Evolutionary conservation across 2,888 invertebrate genomes (phyloP), one percentile per base, ranked within the genome.

Genomic region (Lepidocyrtoides sp.): DNA sequence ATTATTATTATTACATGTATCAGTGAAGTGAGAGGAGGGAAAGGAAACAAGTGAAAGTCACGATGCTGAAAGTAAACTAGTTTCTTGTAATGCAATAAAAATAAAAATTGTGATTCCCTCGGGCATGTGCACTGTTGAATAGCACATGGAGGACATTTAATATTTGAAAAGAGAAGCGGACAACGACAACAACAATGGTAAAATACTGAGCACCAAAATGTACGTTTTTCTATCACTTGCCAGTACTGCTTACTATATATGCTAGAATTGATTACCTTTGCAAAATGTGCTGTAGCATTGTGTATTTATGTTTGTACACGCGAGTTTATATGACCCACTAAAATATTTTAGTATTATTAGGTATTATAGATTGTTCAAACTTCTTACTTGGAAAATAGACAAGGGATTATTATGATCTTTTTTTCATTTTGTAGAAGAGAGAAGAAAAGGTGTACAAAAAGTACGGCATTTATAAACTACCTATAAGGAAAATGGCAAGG

Each of bases 51-150:
- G 57, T 26, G 8, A 66, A 48, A 72, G 69, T 69, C 69, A 26
- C 75, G 48, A 14, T 77, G 54, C 36, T 72, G 88, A n/a, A 57
- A 89, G 82, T 63, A 66, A 83, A 83, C 63, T 41, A 23, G 57
- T 57, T 81, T 88, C 17, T 57, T 86, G 88, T 81, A 81, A 69
- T 69, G 66, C 36, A 48, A 81, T 88, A 81, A 75, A 77, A 88
- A 81, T 88, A 88, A 81, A 88, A 89, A 83, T 60, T 72, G 89
- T 60, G 83, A 89, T 75, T 89, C 89, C 89, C 89, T 44, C 41
- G 83, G 60, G 89, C 32, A 23, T 82, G 10, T 63, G 57, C 51
- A 8, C 17, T 69, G 51, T 48, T 10, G 66, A 29, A 26, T 72
- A n/a, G 44, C 12, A 48, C 48, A 48, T 57, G 51, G 72, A 72